Evolutionary conservation across 2,113 vertebrate species (phyloP).

Genomic region (Perognathus longimembris): DNA sequence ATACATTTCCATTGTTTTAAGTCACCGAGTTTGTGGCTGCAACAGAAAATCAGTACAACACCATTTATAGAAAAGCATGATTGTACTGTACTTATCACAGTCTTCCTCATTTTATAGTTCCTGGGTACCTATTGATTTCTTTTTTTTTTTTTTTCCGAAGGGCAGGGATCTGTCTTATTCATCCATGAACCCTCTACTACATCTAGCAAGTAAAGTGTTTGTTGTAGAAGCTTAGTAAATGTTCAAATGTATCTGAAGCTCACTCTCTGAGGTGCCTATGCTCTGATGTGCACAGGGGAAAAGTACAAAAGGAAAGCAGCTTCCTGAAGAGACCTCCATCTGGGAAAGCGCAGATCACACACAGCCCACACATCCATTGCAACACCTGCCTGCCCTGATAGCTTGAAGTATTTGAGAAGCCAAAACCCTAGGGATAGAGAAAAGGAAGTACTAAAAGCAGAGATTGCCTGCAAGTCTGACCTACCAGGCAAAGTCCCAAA

Average conservation of each 20-base stretch:
- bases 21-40: background rate
- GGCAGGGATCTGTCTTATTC: constrained; percentile 6
- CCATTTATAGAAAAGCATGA: constrained; percentile 9
- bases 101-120: constrained; percentile 15
- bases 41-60: background rate
- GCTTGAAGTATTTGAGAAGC: constrained; percentile 36
- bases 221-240: background rate
- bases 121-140: background rate
- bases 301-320: background rate
- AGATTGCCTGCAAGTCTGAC: background rate
- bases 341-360: background rate
- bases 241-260: constrained; percentile 8
- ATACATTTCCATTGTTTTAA: constrained; percentile 42
- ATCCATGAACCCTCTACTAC: background rate
- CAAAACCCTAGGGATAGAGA: background rate
- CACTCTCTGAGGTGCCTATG: background rate
- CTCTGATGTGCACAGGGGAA: background rate
- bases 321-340: background rate
- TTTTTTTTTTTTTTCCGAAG: background rate
- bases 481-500: background rate
- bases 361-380: background rate
- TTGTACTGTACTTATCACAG: background rate
- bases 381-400: background rate
- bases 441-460: constrained; percentile 27
- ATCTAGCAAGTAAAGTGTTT: background rate